Evolutionary conservation across 2,797 vertebrate species (phyloP).

Genomic region (Alcedo quadribrachys): DNA sequence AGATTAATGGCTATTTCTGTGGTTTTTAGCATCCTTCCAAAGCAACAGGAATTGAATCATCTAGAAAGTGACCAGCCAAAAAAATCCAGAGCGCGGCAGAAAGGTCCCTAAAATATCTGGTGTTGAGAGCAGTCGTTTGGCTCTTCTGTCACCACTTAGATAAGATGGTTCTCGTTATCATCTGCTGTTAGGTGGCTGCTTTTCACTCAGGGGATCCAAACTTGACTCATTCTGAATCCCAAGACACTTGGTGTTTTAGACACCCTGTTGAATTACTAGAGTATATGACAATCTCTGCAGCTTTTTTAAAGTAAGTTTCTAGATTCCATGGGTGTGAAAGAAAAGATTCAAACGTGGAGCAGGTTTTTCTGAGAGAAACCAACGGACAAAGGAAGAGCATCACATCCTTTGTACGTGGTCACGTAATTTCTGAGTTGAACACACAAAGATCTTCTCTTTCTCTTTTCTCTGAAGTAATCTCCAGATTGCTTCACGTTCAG

Average conservation of each 20-base stretch:
- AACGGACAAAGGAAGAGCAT: not conserved
- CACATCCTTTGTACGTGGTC: not conserved
- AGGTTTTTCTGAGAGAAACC: not conserved
- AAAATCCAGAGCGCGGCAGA: constrained; percentile 24
- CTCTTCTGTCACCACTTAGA: not conserved
- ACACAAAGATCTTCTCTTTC: not conserved
- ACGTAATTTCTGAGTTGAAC: not conserved
- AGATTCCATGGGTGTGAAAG: not conserved
- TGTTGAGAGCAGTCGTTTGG: not conserved
- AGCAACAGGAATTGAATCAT: constrained; percentile 39
- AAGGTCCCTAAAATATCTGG: constrained; percentile 22
- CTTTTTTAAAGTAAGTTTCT: not conserved
- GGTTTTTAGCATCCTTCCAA: constrained; percentile 39
- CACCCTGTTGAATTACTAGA: not conserved
- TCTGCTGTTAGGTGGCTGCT: not conserved
- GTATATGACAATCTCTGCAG: not conserved
- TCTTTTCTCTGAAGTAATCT: not conserved
- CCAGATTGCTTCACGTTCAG: not conserved
- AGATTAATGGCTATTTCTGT: constrained; percentile 2
- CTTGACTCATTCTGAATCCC: not conserved
- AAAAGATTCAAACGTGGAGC: not conserved
- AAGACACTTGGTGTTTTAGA: not conserved
- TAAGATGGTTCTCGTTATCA: not conserved
- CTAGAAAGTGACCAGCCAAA: constrained; percentile 35
- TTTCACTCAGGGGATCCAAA: not conserved